Conservation (phyloP, 2,113 vertebrate species). For the Pterophyllum scalare region DNA sequence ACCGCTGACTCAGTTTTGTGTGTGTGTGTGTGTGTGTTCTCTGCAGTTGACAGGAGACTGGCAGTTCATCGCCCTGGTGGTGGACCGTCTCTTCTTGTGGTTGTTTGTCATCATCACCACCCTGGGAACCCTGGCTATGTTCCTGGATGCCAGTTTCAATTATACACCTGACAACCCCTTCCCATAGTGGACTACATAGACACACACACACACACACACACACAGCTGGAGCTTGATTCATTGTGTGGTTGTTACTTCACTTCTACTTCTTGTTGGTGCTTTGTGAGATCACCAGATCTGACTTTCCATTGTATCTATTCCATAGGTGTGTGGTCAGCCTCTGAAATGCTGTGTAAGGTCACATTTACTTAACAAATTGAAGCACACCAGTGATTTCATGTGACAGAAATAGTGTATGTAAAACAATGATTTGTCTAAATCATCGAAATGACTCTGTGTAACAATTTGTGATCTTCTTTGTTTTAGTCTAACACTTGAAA, state of each 20-base stretch:
- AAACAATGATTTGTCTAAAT: not conserved
- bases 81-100: constrained; percentile 92
- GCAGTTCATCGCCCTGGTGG: constrained; percentile 91
- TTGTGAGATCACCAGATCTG: not conserved
- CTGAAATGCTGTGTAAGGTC: not conserved
- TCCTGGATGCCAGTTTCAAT: constrained; percentile 90
- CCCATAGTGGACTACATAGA: constrained; percentile 74
- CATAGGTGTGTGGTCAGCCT: constrained; percentile 12
- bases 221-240: not conserved
- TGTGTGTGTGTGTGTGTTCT: constrained; percentile 24
- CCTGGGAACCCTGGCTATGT: constrained; percentile 89
- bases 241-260: not conserved
- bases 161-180: constrained; percentile 86
- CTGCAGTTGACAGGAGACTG: constrained; percentile 90
- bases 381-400: not conserved
- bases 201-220: not conserved
- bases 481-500: constrained; percentile 38
- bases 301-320: constrained; percentile 45
- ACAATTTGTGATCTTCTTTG: not conserved
- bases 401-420: not conserved
- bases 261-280: constrained; percentile 24
- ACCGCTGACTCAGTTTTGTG: constrained; percentile 37
- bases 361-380: not conserved
- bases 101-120: constrained; percentile 89
- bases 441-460: not conserved